Base-by-base conservation (phyloP, 1,140 invertebrate genomes). In the Cydia fagiglandana region DNA sequence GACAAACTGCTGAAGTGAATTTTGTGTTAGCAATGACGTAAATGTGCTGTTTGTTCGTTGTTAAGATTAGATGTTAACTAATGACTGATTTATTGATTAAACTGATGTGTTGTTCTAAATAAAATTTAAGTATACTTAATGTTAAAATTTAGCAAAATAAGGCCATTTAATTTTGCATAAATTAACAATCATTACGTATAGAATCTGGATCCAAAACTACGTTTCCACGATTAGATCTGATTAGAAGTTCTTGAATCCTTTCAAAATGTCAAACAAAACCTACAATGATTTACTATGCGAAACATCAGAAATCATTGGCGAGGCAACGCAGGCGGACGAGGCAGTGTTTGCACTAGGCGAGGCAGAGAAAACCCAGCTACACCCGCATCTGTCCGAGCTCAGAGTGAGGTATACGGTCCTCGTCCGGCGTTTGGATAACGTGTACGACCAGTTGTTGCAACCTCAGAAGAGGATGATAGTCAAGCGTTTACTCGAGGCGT, bases 371-470 rank as follows among this genome's bases (percentile, higher is more conserved):
- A 89, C 91, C 73, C 93, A 94, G 75, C 94, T 95, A 13, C 94
- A 95, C 24, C 92, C 90, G 1, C 79, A 94, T 6, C 85, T 96
- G 4, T 94, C 94, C 1, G 94, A 94, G 28, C 84, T 97, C 4
- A 97, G 97, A 84, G 93, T 97, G 0, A 95, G 96, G 74, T 99
- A 99, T 83, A 96, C 98, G 3, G 90, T 96, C 15, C 94, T 97
- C 0, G 94, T 96, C 12, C 95, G 97, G 75, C 95, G 95, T 77
- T 85, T 99, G 10, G 96, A 97, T 83, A 91, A 95, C 77, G 97
- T 97, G 76, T 97, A 98, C 83, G 98, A 99, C 86, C 97, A 98
- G 93, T 95, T 98, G 75, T 94, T 98, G 34, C 98, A 99, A 86
- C 97, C 98, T 0, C 98, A 99, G 89, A 99, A 99, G 87, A 93